Base-by-base conservation (phyloP, 2,888 invertebrate genomes). In the Meloe dianella region DNA sequence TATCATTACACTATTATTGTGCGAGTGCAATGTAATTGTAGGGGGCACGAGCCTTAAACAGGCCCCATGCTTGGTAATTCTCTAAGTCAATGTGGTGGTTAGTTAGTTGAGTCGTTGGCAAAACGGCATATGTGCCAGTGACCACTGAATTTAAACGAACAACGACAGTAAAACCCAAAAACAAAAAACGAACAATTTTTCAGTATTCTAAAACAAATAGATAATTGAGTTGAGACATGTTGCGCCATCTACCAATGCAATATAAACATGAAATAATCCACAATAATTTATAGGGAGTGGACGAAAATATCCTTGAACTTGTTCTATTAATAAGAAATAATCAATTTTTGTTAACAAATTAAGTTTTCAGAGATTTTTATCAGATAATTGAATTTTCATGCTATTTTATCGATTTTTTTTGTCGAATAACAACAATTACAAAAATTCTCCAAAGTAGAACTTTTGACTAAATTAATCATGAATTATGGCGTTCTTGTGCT, bases 41-140 rank as follows among this genome's bases (percentile, higher is more conserved):
- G 76, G 72, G 77, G 77, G 77, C 75, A 74, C 76, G 76, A 72
- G 74, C 72, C 73, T 65, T 70, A 71, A 75, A 75, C 63, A 74
- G 75, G 76, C 76, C 77, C 76, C 77, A 77, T 77, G 76, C 72
- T 65, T 71, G 68, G 71, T 71, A 69, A 70, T 73, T 72, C 69
- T 74, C 66, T 74, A 68, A 70, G 70, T 56, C 56, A 66, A 68
- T 73, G 74, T 63, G 69, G 66, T 71, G 73, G 67, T 63, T 60
- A 70, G 32, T 32, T 32, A 8, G 32, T 32, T 32, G 32, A 10
- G 1, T 35, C 2, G 1, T 35, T 35, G 35, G n/a, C 10, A 17
- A 41, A 41, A 41, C n/a, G 67, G 68, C 76, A 77, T 75, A 77
- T 77, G 76, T 17, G 17, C 41, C 41, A 17, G 41, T 41, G 41